phyloP scores from a whole-genome alignment of 2,888 invertebrate species.

The Cartodere bifasciata region DNA sequence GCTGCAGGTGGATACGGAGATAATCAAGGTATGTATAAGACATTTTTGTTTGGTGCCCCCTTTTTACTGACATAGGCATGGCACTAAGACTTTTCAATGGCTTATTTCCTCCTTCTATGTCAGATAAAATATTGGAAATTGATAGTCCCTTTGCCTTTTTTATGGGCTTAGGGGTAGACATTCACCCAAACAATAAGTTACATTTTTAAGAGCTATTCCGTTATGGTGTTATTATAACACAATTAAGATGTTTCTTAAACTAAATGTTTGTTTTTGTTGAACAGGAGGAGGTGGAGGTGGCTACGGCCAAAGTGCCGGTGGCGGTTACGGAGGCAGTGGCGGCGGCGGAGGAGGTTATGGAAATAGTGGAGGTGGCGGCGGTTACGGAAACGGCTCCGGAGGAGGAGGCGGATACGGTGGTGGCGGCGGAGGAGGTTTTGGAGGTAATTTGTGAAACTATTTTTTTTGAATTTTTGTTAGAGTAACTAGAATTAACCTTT shows the following conservation, averaged over 20 bases:
- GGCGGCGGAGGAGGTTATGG: no score
- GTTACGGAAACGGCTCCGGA: no score
- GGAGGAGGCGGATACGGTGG: no score
- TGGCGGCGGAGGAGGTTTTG: no score
- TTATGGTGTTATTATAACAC: no score
- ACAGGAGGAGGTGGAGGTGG: no score
- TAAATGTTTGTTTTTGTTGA: no score
- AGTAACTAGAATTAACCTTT: neutral
- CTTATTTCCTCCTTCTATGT: conserved; percentile 9
- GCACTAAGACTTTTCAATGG: conserved; percentile 1
- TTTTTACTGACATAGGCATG: conserved; percentile 4
- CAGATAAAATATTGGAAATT: conserved; percentile 4
- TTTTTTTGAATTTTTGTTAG: neutral
- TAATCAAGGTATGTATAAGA: conserved; percentile 16
- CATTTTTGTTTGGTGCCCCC: neutral
- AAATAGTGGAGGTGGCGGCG: no score
- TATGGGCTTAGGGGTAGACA: conserved; percentile 7
- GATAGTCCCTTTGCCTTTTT: conserved; percentile 4
- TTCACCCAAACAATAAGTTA: conserved; percentile 5
- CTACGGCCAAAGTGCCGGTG: no score
- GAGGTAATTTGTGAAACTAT: neutral
- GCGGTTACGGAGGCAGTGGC: no score
- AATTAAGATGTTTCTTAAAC: no score
- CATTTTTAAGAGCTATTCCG: no score
- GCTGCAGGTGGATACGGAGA: conserved; percentile 22